These are phyloP conservation scores for Crotalus viridis DNA, from an alignment of 2,113 vertebrate species.

Conservation along the genomic window DNA sequence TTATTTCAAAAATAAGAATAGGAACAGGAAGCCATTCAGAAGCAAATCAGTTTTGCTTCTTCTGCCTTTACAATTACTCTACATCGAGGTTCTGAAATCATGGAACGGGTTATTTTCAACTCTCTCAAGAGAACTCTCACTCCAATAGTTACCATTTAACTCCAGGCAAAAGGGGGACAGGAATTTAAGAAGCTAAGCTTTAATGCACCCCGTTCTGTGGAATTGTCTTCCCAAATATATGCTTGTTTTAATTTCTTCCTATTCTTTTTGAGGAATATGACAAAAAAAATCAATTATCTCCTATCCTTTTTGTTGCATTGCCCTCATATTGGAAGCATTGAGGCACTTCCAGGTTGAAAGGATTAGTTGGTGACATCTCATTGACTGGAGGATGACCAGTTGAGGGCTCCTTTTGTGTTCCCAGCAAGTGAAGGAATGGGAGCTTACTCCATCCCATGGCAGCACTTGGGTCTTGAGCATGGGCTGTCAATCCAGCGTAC, in stretches of 20 bases:
- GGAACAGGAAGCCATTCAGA: background rate
- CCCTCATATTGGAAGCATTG: background rate
- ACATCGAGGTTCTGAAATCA: background rate
- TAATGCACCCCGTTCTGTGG: background rate
- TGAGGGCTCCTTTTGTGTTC: background rate
- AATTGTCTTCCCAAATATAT: background rate
- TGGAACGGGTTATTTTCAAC: background rate
- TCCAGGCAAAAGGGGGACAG: background rate
- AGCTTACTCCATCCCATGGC: background rate
- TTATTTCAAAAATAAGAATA: background rate
- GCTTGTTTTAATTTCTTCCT: background rate
- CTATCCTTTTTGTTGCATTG: background rate
- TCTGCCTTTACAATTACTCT: background rate
- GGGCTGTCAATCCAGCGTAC: too few relatives aligned
- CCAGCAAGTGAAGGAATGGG: background rate
- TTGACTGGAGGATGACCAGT: background rate
- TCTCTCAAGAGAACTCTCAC: background rate
- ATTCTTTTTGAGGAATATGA: background rate
- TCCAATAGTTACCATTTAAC: background rate
- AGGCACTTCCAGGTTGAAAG: background rate
- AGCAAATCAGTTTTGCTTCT: background rate
- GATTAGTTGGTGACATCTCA: background rate
- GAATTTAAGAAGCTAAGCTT: background rate
- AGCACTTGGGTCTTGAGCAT: too few relatives aligned
- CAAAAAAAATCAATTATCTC: background rate